Evolutionary conservation across 2,888 invertebrate species (phyloP).

Genomic region (Andrena praecox): DNA sequence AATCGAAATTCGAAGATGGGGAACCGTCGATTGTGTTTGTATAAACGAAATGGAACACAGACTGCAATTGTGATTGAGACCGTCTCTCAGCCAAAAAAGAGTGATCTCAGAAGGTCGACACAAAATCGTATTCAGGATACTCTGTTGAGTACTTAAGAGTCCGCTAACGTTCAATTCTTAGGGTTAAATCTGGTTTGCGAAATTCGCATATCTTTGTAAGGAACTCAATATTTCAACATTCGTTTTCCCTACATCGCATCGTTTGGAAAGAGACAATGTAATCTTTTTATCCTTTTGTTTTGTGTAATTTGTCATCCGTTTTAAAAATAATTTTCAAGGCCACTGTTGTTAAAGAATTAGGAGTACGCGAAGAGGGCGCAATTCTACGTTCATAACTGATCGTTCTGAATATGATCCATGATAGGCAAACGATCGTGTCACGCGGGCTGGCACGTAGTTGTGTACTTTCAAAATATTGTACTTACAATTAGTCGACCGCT

Average conservation of each 20-base stretch:
- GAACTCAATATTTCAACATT: too few species aligned
- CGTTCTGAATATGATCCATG: slow-evolving; percentile 18
- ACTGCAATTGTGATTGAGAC: slow-evolving; percentile 16
- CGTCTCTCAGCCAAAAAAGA: slow-evolving; percentile 9
- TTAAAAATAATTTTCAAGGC: too few species aligned
- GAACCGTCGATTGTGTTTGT: neutral
- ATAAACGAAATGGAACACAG: slow-evolving; percentile 14
- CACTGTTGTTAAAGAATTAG: neutral
- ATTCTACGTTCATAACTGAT: neutral
- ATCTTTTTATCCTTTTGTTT: neutral
- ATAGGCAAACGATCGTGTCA: neutral
- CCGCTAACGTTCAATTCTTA: neutral
- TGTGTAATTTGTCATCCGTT: neutral
- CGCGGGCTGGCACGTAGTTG: neutral
- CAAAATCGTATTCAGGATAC: slow-evolving; percentile 36
- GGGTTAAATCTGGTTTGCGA: too few species aligned
- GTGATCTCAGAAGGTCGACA: neutral
- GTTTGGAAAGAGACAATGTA: neutral
- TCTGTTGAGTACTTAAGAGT: neutral
- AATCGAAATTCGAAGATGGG: slow-evolving; percentile 8
- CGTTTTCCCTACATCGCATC: too few species aligned
- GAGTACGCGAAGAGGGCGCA: neutral
- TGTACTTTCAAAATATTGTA: slow-evolving; percentile 26
- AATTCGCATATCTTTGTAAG: too few species aligned
- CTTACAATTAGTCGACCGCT: slow-evolving; percentile 23